A percentile compares a stretch with the other conserved stretches of the same genome.
These are phyloP conservation scores for Macquaria ambigua DNA, from an alignment of 2,113 vertebrate genomes.

Conservation along the genomic window DNA sequence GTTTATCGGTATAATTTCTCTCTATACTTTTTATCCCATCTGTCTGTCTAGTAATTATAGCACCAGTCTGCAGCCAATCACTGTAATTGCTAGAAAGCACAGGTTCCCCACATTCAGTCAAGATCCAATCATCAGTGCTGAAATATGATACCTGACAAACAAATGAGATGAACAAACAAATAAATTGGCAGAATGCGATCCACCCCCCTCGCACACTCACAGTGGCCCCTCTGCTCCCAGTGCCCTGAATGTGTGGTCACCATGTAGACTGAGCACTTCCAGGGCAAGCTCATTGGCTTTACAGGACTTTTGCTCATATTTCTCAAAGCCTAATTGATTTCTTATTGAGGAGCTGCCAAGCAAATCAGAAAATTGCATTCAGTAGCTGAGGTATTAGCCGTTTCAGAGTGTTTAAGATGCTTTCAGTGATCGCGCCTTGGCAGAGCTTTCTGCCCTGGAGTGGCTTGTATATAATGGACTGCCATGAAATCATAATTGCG, in stretches of 20 bases:
- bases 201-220: not conserved
- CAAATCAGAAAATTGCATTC: conserved; percentile 93
- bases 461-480: conserved; percentile 83
- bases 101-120: conserved; percentile 30
- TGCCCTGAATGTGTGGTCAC: conserved; percentile 8
- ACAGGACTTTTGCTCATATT: conserved; percentile 59
- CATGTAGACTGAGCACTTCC: conserved; percentile 17
- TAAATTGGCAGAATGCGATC: not conserved
- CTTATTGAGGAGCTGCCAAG: conserved; percentile 93
- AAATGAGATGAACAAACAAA: conserved; percentile 14
- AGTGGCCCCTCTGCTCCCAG: not conserved
- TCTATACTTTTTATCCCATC: not conserved
- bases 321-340: conserved; percentile 97
- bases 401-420: conserved; percentile 80
- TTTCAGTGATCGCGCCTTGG: conserved; percentile 71
- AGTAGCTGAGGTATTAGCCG: conserved; percentile 90
- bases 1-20: not conserved
- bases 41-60: conserved; percentile 7
- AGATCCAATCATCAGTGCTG: conserved; percentile 13
- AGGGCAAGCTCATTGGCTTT: conserved; percentile 41
- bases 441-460: conserved; percentile 78
- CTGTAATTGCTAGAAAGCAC: conserved; percentile 32
- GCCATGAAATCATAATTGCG: conserved; percentile 85
- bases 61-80: conserved; percentile 1
- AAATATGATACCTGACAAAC: conserved; percentile 26